phyloP scores from a whole-genome alignment of 2,888 invertebrate species.

The Ophioninae sp. region DNA sequence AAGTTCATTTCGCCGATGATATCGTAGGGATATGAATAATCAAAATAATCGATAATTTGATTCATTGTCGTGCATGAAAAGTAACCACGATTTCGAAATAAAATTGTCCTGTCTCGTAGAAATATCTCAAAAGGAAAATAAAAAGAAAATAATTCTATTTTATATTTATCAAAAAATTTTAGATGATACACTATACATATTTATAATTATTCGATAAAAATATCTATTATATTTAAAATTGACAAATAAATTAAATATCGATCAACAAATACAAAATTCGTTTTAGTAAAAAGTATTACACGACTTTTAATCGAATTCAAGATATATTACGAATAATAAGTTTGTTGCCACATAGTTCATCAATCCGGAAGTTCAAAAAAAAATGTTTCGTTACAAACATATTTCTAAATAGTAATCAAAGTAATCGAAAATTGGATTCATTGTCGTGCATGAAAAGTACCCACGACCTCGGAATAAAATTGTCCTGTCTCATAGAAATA shows the following conservation, averaged over 20 bases:
- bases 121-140: no score
- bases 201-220: no score
- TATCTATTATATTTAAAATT: no score
- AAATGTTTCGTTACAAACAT: no score
- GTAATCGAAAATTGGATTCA: not conserved
- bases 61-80: not conserved
- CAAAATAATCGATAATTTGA: not conserved
- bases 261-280: not conserved
- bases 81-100: no score
- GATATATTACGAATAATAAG: not conserved
- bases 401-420: not conserved
- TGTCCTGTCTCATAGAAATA: no score
- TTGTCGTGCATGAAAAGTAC: not conserved
- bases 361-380: not conserved
- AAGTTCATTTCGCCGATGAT: constrained; percentile 7
- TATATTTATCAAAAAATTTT: no score
- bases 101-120: no score
- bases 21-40: not conserved
- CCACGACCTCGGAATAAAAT: no score
- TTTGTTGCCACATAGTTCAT: not conserved
- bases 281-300: not conserved
- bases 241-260: no score
- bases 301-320: not conserved
- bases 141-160: no score
- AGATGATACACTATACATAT: no score